Evolutionary conservation across 1,140 invertebrate genomes (phyloP).

Genomic region (Hesperophylax magnus): DNA sequence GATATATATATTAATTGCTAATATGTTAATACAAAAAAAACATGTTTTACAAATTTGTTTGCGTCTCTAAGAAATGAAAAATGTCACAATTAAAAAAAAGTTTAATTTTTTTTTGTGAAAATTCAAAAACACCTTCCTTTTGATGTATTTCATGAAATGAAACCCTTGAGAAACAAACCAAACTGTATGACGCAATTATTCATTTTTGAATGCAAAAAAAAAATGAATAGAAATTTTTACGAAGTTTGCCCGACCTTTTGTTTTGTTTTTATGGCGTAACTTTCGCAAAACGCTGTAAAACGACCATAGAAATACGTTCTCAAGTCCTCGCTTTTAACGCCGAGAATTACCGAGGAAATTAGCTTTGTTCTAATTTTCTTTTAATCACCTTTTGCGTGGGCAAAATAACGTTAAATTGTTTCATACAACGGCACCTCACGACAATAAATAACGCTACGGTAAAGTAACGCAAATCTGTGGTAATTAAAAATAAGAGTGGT

Average conservation of each 20-base stretch:
- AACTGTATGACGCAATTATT: too few species aligned
- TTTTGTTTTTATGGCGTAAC: background rate
- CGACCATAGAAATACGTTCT: slow-evolving; percentile 20
- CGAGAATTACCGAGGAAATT: slow-evolving; percentile 53
- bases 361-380: slow-evolving; percentile 55
- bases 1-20: too few species aligned
- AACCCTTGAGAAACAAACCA: too few species aligned
- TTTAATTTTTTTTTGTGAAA: too few species aligned
- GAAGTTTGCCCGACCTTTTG: background rate
- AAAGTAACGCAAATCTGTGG: slow-evolving; percentile 27
- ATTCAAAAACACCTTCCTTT: too few species aligned
- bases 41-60: too few species aligned
- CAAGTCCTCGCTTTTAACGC: slow-evolving; percentile 2
- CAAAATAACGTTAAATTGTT: slow-evolving; percentile 44
- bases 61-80: too few species aligned
- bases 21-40: too few species aligned
- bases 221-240: too few species aligned
- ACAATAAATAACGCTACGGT: slow-evolving; percentile 24
- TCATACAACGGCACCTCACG: slow-evolving; percentile 23
- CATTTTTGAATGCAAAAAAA: too few species aligned
- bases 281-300: slow-evolving; percentile 1
- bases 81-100: too few species aligned
- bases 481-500: slow-evolving; percentile 10
- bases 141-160: too few species aligned
- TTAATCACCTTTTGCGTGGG: slow-evolving; percentile 47